Evolutionary conservation across 1,140 invertebrate species (phyloP).

Genomic region (Pogonomyrmex californicus): DNA sequence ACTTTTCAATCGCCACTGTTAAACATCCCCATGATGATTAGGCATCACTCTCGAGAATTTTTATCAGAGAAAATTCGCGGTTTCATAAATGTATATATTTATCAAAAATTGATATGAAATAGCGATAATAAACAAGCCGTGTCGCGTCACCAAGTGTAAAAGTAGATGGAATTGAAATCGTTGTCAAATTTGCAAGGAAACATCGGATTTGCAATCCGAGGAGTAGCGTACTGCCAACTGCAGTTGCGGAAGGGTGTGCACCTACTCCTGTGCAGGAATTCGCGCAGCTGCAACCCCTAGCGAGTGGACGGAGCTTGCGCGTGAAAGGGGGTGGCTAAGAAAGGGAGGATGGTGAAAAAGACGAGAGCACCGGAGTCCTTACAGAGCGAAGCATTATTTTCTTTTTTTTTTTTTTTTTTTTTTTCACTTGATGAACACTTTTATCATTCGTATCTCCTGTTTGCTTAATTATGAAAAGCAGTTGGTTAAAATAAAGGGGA

Average conservation of each 20-base stretch:
- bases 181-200: constrained; percentile 4
- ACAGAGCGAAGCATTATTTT: constrained; percentile 39
- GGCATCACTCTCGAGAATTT: neutral
- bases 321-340: constrained; percentile 6
- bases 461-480: neutral
- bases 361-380: constrained; percentile 46
- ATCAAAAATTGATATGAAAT: neutral
- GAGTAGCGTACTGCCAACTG: constrained; percentile 69
- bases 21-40: constrained; percentile 8
- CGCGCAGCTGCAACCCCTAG: constrained; percentile 71
- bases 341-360: constrained; percentile 9
- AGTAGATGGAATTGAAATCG: neutral
- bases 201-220: constrained; percentile 16
- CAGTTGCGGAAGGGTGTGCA: constrained; percentile 75
- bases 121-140: neutral
- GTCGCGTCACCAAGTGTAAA: neutral
- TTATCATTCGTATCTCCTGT: neutral
- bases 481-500: neutral
- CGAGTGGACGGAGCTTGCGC: constrained; percentile 34
- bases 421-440: neutral
- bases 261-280: constrained; percentile 65
- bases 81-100: constrained; percentile 5
- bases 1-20: constrained; percentile 22
- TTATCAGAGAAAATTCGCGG: neutral
- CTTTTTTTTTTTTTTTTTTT: neutral